Evolutionary conservation across 2,888 invertebrate genomes (phyloP).

Genomic region (Callyntrura guangdongensis): DNA sequence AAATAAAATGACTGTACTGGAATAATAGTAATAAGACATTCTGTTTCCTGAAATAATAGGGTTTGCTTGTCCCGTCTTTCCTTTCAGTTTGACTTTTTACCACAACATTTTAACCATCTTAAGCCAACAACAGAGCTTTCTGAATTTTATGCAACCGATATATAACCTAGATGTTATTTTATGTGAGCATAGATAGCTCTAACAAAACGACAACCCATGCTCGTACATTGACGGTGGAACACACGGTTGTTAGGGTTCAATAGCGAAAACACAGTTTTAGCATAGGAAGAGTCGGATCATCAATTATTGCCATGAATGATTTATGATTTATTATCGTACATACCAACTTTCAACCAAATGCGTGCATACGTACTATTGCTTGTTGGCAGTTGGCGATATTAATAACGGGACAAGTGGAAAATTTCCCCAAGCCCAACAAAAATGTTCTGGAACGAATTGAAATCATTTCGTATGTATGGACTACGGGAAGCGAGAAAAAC

Average conservation of each 20-base stretch:
- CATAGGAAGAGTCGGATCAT: constrained; percentile 67
- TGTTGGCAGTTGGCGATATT: no score
- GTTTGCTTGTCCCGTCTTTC: background rate
- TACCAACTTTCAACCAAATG: background rate
- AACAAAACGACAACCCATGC: background rate
- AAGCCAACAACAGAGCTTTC: background rate
- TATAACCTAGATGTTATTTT: background rate
- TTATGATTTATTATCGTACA: constrained; percentile 71
- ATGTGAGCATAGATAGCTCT: background rate
- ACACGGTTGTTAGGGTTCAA: no score
- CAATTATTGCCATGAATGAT: constrained; percentile 78
- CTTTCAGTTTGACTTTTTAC: background rate
- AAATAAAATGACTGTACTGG: background rate
- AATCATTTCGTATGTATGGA: background rate
- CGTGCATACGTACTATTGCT: no score
- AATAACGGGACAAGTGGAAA: no score
- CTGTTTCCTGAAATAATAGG: constrained; percentile 21
- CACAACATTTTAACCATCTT: background rate
- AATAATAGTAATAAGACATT: background rate
- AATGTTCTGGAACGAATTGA: background rate
- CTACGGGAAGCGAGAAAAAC: background rate
- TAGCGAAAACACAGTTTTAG: constrained; percentile 27
- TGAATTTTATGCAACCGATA: background rate
- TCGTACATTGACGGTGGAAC: no score
- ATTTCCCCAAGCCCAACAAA: background rate